Evolutionary conservation across 2,113 vertebrate species (phyloP).

Genomic region (Nyctibius bracteatus): DNA sequence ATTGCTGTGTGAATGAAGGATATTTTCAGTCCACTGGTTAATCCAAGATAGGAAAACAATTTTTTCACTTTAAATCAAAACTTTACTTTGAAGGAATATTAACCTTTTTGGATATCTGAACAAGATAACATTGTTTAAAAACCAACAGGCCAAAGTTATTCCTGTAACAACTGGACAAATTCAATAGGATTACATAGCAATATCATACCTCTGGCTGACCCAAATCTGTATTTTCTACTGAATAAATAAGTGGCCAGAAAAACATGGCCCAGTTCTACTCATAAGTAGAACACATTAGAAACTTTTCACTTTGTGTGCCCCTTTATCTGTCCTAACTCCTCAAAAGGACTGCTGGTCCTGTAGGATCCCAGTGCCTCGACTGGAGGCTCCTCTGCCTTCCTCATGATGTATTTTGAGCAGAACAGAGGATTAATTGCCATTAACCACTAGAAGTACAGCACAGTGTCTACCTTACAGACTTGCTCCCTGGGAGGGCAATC

Average conservation of each 20-base stretch:
- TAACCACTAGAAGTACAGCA: neutral
- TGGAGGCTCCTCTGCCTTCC: neutral
- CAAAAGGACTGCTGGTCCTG: neutral
- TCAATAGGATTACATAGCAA: neutral
- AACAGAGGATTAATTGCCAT: neutral
- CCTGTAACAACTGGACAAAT: neutral
- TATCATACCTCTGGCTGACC: neutral
- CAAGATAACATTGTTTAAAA: neutral
- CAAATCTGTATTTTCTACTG: neutral
- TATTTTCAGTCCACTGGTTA: conserved; percentile 40
- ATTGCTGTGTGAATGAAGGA: neutral
- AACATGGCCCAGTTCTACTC: neutral
- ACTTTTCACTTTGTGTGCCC: neutral
- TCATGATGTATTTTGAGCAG: neutral
- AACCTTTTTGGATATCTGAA: neutral
- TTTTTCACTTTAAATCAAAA: neutral
- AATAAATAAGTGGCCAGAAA: neutral
- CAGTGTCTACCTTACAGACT: neutral
- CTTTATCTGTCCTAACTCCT: neutral
- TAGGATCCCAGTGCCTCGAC: neutral
- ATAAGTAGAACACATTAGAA: neutral
- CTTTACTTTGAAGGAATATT: neutral
- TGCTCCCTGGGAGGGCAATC: neutral
- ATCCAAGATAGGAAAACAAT: neutral
- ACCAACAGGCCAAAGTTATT: neutral